Percentiles rank a stretch among this genome's conserved stretches.
Evolutionary conservation across 2,797 vertebrate genomes (phyloP).

Genomic region (Callimico goeldii): DNA sequence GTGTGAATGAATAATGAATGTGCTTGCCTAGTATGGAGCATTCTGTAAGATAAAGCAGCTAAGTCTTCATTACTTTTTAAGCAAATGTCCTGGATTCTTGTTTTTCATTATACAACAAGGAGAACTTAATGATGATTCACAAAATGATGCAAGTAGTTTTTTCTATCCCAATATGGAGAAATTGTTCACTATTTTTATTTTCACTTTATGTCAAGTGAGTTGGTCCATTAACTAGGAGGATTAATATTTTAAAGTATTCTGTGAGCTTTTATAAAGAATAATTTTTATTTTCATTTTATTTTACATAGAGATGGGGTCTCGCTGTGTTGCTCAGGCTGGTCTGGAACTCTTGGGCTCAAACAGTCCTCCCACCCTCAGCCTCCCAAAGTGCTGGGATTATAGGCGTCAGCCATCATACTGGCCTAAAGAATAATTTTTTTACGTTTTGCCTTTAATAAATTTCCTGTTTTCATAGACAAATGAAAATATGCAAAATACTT

Average conservation of each 20-base stretch:
- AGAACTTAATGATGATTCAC: not conserved
- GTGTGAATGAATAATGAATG: not conserved
- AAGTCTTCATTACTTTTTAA: constrained; percentile 26
- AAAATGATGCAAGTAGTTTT: not conserved
- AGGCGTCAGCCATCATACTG: not conserved
- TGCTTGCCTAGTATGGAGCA: not conserved
- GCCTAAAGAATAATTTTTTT: not conserved
- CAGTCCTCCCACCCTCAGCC: not conserved
- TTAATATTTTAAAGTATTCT: constrained; percentile 16
- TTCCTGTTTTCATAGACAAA: not conserved
- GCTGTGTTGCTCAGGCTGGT: not conserved
- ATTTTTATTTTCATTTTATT: not conserved
- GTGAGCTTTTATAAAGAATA: not conserved
- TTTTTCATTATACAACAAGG: not conserved
- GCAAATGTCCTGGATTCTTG: not conserved
- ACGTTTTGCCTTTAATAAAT: not conserved
- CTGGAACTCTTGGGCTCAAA: not conserved
- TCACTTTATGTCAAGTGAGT: not conserved
- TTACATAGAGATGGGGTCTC: not conserved
- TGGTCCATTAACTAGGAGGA: not conserved
- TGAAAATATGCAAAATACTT: not conserved
- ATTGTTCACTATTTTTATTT: not conserved
- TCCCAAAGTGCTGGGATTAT: not conserved
- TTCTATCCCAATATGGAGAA: not conserved
- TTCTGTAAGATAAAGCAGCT: not conserved